These are phyloP conservation scores for Sphecodes monilicornis DNA, from an alignment of 2,888 invertebrate species.

Conservation along the genomic window DNA sequence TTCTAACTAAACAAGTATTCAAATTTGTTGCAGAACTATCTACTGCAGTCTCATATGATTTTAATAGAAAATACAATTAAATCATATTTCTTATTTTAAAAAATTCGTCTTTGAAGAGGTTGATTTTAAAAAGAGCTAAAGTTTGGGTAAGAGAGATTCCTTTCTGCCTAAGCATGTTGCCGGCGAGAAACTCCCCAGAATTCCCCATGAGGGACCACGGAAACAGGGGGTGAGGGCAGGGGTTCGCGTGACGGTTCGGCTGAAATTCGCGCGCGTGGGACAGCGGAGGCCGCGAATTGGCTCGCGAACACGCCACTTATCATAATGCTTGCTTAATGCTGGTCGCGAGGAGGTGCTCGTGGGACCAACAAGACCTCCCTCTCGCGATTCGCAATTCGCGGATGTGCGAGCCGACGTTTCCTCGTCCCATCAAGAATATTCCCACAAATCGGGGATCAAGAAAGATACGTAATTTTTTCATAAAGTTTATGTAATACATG, in stretches of 20 bases:
- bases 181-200: neutral
- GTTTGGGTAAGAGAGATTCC: no score
- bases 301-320: conserved; percentile 69
- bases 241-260: conserved; percentile 17
- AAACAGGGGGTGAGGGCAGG: neutral
- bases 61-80: no score
- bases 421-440: conserved; percentile 62
- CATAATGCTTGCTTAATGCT: conserved; percentile 78
- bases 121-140: no score
- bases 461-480: neutral
- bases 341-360: conserved; percentile 76
- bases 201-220: neutral
- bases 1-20: no score
- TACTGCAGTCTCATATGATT: no score
- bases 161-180: no score
- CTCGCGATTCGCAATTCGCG: conserved; percentile 44
- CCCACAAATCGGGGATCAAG: conserved; percentile 68
- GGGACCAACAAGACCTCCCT: conserved; percentile 81
- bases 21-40: no score
- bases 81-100: no score
- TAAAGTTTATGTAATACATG: neutral
- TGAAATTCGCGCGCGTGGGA: conserved; percentile 65
- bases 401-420: conserved; percentile 33
- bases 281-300: conserved; percentile 70
- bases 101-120: no score